phyloP scores from a whole-genome alignment of 23 tunicate species.

The Halocynthia roretzi region DNA sequence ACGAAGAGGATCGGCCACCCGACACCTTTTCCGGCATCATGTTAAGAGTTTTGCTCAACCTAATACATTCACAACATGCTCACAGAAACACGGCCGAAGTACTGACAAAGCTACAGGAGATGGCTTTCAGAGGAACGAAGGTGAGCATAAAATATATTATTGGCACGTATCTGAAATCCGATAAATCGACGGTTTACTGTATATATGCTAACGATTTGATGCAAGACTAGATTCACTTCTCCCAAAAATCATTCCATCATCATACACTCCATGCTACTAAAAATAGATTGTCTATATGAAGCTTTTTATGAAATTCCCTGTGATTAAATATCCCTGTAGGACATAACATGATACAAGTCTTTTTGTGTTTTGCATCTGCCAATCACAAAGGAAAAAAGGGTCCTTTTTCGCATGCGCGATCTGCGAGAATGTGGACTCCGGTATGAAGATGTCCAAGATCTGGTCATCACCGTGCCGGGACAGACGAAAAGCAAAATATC shows the following conservation, averaged over 20 bases:
- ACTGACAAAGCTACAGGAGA: background rate
- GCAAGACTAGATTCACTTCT: too few relatives aligned
- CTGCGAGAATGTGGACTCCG: background rate
- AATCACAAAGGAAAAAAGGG: background rate
- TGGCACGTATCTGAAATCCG: too few relatives aligned
- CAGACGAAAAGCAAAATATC: slow-evolving; percentile 6
- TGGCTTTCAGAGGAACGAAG: slow-evolving; percentile 1
- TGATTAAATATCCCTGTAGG: too few relatives aligned
- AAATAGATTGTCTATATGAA: too few relatives aligned
- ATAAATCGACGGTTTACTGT: too few relatives aligned
- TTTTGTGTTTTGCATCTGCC: too few relatives aligned
- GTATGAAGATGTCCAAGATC: slow-evolving; percentile 11
- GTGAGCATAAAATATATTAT: background rate
- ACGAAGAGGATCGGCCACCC: background rate
- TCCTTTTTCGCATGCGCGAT: background rate
- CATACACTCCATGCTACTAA: too few relatives aligned
- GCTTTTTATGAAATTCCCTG: too few relatives aligned
- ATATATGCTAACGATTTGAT: too few relatives aligned
- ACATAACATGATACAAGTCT: too few relatives aligned
- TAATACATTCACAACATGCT: slow-evolving; percentile 6
- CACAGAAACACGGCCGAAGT: background rate
- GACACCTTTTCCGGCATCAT: slow-evolving; percentile 8
- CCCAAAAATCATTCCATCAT: too few relatives aligned
- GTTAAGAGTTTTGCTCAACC: slow-evolving; percentile 5
- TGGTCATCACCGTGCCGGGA: background rate